Evolutionary conservation across 2,797 vertebrate species (phyloP), one percentile per base, ranked within the genome.

Genomic region (Euphonia xanthogaster): DNA sequence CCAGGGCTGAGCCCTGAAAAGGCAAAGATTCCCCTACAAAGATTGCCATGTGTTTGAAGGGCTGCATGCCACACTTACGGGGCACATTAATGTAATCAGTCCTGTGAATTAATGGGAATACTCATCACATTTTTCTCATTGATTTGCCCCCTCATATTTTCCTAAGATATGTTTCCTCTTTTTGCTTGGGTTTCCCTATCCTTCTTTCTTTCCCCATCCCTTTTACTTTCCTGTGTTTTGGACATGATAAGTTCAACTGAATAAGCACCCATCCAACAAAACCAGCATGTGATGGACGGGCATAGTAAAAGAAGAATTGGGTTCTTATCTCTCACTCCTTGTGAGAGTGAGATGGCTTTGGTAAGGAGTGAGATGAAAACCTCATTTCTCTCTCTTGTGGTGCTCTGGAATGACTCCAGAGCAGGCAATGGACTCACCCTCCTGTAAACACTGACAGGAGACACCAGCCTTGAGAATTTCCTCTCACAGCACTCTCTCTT

Each of bases 401-500:
- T 15, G 66, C 50, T 88, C 80, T 71, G 62, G 37, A 73, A 51
- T 27, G 37, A 33, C 30, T 82, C 48, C 83, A 91, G 67, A 53
- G 48, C 71, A 71, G 58, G 85, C 71, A 80, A 3, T 15, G 55
- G 74, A 66, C 9, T 31, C 60, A 31, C 19, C 20, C 23, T 81
- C 44, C 24, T 81, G 45, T 63, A 73, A 80, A 63, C 31, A 10
- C 37, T 58, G 74, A 4, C 0, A 2, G 67, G 5, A 90, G 53
- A 88, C 24, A 18, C 79, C 62, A 92, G 72, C 62, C 68, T 76
- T 79, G 62, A 6, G 54, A 94, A 50, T 40, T 93, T 57, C 88
- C 30, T 72, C 63, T 73, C 57, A 19, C 47, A 96, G 94, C 88
- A 95, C 60, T 63, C 83, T 45, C 55, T 68, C 30, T 62, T 85